Evolutionary conservation across 2,797 vertebrate species (phyloP), one percentile per base, ranked within the genome.

Genomic region (Clarias platycephalus): DNA sequence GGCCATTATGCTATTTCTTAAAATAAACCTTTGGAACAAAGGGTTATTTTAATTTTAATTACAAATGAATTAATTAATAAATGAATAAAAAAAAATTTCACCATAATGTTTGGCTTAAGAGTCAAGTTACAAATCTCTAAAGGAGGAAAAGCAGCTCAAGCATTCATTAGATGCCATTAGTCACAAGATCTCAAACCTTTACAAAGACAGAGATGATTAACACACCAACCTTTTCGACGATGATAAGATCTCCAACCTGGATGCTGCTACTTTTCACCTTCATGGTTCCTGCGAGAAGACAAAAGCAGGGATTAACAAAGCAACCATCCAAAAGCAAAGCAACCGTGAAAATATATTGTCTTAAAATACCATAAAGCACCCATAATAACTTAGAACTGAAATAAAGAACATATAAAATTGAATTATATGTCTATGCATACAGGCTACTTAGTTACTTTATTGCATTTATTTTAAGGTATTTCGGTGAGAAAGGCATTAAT

Each of bases 181-280:
- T 93, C 92, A 92, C 84, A 90, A 92, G 92, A 93, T 92, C 92
- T 93, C 90, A 91, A 93, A 93, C 90, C 92, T 93, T 92, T 92
- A 94, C 93, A 91, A 94, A 92, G 92, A 91, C 90, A 85, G 87
- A 84, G 82, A 74, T 87, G 80, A 88, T 87, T 87, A 85, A 87
- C 82, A 89, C 76, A 84, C 95, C 90, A 94, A 99, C 98, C 98
- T 99, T 99, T 87, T 99, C 98, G n/a, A 99, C 97, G 26, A 99
- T 96, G 91, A 99, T 96, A n/a, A 99, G 97, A 86, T 99, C 98
- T 20, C 98, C 98, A 2, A 99, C 98, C 94, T 99, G 98, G 90
- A 99, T 99, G 49, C 92, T 95, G n/a, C 97, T 97, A 89, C 98
- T 99, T 94, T 98, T 98, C 91, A 99, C 97, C 91, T 99, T 98